Base-by-base conservation (phyloP, 2,888 invertebrate genomes). In the Apomyelois bistriatella region DNA sequence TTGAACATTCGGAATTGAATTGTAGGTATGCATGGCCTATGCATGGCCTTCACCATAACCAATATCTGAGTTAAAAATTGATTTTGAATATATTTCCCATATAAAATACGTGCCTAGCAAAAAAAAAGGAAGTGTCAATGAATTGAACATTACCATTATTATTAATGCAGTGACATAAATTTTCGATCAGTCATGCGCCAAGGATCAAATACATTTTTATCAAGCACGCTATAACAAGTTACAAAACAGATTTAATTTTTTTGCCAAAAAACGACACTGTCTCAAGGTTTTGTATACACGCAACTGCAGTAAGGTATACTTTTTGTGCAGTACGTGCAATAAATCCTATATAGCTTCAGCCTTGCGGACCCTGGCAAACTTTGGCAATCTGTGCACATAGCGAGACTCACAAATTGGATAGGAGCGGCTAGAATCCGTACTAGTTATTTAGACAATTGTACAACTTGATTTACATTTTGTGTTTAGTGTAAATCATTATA, bases 331-430 rank as follows among this genome's bases (percentile, higher is more conserved):
- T 48, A 49, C 48, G 48, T 49, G 37, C 28, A 38, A 28, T 46
- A 46, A 32, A 35, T 46, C 15, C 10, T 10, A 5, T 32, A 46
- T 32, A 10, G 30, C 13, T 42, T n/a, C 42, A 43, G 42, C 13
- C 41, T 46, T 16, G 32, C 30, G 46, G 46, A 32, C 32, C 46
- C 61, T 62, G 65, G 64, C 67, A 63, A 72, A 74, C 66, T 70
- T 71, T 56, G 62, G 55, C 63, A 68, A 65, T 66, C 65, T 61
- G 53, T 49, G 57, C 63, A 59, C 64, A 63, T 61, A 55, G 58
- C 38, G 41, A 48, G 48, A 37, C 35, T 51, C 28, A 53, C 52
- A 59, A 59, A 59, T 59, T 59, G 56, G 52, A 53, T 54, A 53
- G 55, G 35, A 56, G 52, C 55, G 43, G 28, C 28, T 48, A 47